Conservation (phyloP, 2,888 invertebrate species). For the Amphipyra berbera region DNA sequence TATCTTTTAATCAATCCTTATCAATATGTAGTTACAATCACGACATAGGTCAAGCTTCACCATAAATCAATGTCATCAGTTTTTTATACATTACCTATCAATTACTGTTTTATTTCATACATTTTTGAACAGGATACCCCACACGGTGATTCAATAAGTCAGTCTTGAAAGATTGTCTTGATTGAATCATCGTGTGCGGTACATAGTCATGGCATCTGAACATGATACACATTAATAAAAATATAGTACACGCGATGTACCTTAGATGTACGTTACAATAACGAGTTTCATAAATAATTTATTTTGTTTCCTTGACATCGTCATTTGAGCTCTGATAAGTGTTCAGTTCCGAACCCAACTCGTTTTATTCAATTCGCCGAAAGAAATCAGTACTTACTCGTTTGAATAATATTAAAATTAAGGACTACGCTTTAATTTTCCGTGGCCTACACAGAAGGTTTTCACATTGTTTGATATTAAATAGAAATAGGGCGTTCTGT, state of each 20-base stretch:
- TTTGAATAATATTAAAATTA: conserved; percentile 63
- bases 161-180: conserved; percentile 22
- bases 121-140: conserved; percentile 40
- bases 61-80: conserved; percentile 51
- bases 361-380: conserved; percentile 67
- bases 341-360: conserved; percentile 57
- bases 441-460: conserved; percentile 35
- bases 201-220: conserved; percentile 12
- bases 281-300: conserved; percentile 70
- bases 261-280: conserved; percentile 53
- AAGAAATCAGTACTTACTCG: conserved; percentile 62
- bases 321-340: conserved; percentile 72
- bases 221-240: conserved; percentile 14
- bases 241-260: conserved; percentile 21
- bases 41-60: conserved; percentile 28
- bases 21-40: conserved; percentile 32
- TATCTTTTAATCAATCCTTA: conserved; percentile 36
- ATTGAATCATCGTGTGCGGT: conserved; percentile 40
- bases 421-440: conserved; percentile 47
- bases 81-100: conserved; percentile 36
- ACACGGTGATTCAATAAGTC: conserved; percentile 49
- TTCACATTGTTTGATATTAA: conserved; percentile 43
- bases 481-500: conserved; percentile 37
- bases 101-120: conserved; percentile 36
- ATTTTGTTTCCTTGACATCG: conserved; percentile 70